Conservation (phyloP, 2,113 vertebrate species). For the Pachycephala philippinensis region DNA sequence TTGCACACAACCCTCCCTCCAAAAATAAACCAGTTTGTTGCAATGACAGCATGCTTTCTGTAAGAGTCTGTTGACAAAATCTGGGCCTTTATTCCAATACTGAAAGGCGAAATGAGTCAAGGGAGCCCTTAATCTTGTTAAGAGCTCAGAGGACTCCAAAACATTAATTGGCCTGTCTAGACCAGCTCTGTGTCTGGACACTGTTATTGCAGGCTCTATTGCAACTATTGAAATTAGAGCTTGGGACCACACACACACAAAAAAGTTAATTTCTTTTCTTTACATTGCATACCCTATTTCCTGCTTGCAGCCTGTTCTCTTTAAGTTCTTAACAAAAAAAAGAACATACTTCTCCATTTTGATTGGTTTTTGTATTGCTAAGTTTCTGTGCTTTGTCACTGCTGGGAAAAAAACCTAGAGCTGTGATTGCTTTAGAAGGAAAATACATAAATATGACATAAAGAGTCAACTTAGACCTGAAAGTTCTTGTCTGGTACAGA, state of each 20-base stretch:
- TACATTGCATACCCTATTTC: not conserved
- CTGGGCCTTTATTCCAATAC: not conserved
- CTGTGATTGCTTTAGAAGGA: not conserved
- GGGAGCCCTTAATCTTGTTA: not conserved
- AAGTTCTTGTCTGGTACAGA: fast-evolving
- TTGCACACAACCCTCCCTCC: not conserved
- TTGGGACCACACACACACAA: not conserved
- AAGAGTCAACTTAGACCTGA: not conserved
- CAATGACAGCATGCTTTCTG: not conserved
- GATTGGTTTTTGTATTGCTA: not conserved
- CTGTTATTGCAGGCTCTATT: not conserved
- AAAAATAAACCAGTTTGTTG: not conserved
- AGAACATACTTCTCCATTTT: not conserved
- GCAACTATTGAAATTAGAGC: not conserved
- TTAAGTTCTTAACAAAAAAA: not conserved
- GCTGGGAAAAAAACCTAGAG: not conserved
- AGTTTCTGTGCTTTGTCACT: not conserved
- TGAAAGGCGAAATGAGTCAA: not conserved
- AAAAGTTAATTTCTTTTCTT: not conserved
- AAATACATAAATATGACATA: not conserved
- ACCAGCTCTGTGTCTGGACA: not conserved
- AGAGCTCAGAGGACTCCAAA: not conserved
- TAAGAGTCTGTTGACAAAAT: not conserved
- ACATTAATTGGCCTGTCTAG: not conserved
- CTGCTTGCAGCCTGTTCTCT: not conserved